These are phyloP conservation scores for Microplitis manilae DNA, from an alignment of 2,888 invertebrate species.

Conservation along the genomic window DNA sequence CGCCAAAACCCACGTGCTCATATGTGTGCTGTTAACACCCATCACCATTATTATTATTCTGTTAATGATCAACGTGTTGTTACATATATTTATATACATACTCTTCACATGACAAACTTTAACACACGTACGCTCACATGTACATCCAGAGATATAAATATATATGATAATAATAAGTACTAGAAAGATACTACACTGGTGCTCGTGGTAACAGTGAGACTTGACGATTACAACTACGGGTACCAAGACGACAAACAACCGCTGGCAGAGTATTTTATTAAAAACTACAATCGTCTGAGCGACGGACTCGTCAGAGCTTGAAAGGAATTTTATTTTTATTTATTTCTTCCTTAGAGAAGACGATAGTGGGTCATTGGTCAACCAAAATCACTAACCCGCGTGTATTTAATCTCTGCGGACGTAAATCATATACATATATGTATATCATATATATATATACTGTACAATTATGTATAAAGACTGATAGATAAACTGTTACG, in stretches of 20 bases:
- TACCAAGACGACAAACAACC: neutral
- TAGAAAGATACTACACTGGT: neutral
- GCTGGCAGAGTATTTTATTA: neutral
- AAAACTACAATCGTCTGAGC: neutral
- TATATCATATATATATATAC: too few species aligned
- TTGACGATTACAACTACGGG: neutral
- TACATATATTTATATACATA: neutral
- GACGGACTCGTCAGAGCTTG: neutral
- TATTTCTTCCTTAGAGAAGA: conserved; percentile 13
- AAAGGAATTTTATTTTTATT: neutral
- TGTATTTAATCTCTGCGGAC: conserved; percentile 43
- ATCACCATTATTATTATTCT: neutral
- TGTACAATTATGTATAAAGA: conserved; percentile 3
- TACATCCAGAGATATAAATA: neutral
- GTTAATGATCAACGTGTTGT: neutral
- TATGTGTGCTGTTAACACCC: conserved; percentile 3
- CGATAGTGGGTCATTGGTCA: conserved; percentile 55
- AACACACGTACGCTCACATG: neutral
- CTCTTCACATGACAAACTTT: neutral
- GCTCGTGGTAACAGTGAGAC: neutral
- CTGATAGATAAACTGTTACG: neutral
- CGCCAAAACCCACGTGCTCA: conserved; percentile 12
- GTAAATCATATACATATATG: conserved; percentile 35
- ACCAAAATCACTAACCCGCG: conserved; percentile 45
- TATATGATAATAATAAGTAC: neutral